These are phyloP conservation scores for Drosophila planitibia DNA, from an alignment of 2,888 invertebrate genomes.

Conservation along the genomic window DNA sequence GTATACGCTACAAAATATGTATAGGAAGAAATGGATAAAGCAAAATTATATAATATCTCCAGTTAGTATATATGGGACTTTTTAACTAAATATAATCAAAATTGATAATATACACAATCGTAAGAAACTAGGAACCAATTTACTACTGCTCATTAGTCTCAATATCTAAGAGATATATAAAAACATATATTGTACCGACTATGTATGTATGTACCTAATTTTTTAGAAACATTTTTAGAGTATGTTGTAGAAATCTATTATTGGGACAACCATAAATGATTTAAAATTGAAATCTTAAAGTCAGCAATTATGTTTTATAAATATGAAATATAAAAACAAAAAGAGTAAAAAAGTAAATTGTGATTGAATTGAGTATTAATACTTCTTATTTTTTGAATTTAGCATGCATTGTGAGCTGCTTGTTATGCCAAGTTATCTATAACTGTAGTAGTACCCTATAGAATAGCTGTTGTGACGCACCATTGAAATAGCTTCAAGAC, in stretches of 20 bases:
- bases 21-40: constrained; percentile 22
- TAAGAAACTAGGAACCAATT: not conserved
- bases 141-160: not conserved
- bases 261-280: not conserved
- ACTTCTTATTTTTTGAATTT: not conserved
- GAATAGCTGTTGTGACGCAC: constrained; percentile 37
- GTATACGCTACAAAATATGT: constrained; percentile 49
- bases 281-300: not conserved
- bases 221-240: too few relatives aligned
- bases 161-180: not conserved
- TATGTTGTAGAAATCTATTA: not conserved
- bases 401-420: not conserved
- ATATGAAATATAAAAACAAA: not conserved
- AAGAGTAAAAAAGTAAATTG: not conserved
- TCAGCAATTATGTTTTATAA: not conserved
- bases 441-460: constrained; percentile 28
- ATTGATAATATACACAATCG: not conserved
- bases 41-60: constrained; percentile 13
- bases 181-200: not conserved
- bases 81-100: not conserved
- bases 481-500: constrained; percentile 54
- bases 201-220: not conserved
- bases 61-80: not conserved
- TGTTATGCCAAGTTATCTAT: constrained; percentile 10
- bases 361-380: not conserved